These are phyloP conservation scores for Aphidius colemani DNA, from an alignment of 2,888 invertebrate species.

Conservation along the genomic window DNA sequence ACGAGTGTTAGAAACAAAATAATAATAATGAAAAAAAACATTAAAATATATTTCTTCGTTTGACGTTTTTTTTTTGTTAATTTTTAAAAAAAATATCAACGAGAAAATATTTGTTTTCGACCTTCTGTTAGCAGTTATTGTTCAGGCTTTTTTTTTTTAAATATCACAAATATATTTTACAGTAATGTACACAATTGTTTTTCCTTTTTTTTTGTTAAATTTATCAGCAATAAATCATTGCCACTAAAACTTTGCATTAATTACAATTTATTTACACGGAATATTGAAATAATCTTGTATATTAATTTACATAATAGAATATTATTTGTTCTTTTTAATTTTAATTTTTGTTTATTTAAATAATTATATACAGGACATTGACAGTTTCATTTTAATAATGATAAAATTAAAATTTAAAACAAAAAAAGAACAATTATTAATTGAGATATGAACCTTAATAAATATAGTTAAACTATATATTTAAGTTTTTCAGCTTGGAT, in stretches of 20 bases:
- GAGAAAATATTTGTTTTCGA: conserved; percentile 20
- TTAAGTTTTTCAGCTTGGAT: conserved; percentile 52
- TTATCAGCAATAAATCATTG: not conserved
- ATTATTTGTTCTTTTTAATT: not conserved
- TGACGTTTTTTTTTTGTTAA: not conserved
- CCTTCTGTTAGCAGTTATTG: conserved; percentile 18
- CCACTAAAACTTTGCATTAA: not conserved
- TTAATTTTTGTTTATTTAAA: conserved; percentile 15
- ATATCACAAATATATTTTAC: conserved; percentile 56
- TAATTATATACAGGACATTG: not conserved
- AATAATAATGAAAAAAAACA: not conserved
- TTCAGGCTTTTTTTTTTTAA: conserved; percentile 35
- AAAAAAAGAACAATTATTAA: too few species aligned
- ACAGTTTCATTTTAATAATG: conserved; percentile 28
- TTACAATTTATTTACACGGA: not conserved
- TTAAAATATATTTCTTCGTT: conserved; percentile 2
- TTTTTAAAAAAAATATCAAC: not conserved
- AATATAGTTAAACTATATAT: conserved; percentile 52
- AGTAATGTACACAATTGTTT: conserved; percentile 51
- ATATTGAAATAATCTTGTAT: too few species aligned
- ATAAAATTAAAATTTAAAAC: conserved; percentile 36
- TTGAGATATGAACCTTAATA: conserved; percentile 29
- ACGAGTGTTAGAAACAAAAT: not conserved
- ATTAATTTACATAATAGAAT: too few species aligned
- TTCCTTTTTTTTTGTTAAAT: not conserved